Percentiles rank a stretch among this genome's conserved stretches.
Evolutionary conservation across 2,113 vertebrate genomes (phyloP).

Genomic region (Andinoacara biseriatus): DNA sequence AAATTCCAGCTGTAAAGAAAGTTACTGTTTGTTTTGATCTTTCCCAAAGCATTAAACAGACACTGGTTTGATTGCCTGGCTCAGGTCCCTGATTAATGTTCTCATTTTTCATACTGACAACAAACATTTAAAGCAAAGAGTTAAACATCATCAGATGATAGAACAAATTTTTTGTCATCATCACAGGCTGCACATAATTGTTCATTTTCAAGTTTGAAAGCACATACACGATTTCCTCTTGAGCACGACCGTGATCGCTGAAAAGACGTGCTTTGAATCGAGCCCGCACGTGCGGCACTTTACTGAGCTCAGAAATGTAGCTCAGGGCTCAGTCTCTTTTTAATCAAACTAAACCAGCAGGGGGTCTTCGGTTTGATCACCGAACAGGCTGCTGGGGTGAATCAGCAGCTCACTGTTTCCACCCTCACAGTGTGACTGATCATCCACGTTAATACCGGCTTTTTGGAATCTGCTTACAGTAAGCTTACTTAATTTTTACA

Average conservation of each 20-base stretch:
- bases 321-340: conserved; percentile 6
- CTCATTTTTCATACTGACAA: not conserved
- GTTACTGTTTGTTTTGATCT: not conserved
- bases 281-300: not conserved
- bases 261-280: not conserved
- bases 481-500: conserved; percentile 59
- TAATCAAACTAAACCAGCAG: conserved; percentile 63
- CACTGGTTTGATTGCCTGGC: not conserved
- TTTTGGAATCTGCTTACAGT: conserved; percentile 71
- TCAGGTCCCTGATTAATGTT: conserved; percentile 4
- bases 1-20: not conserved
- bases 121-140: not conserved
- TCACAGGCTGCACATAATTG: not conserved
- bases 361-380: conserved; percentile 1
- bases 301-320: conserved; percentile 20
- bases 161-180: not conserved
- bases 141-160: not conserved
- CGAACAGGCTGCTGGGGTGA: conserved; percentile 1
- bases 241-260: not conserved
- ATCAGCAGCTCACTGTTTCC: not conserved
- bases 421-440: conserved; percentile 30
- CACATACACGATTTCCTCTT: not conserved
- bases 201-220: not conserved
- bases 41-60: not conserved
- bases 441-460: conserved; percentile 59